Conservation (phyloP, 2,888 invertebrate genomes). For the Trachelus tabidus region DNA sequence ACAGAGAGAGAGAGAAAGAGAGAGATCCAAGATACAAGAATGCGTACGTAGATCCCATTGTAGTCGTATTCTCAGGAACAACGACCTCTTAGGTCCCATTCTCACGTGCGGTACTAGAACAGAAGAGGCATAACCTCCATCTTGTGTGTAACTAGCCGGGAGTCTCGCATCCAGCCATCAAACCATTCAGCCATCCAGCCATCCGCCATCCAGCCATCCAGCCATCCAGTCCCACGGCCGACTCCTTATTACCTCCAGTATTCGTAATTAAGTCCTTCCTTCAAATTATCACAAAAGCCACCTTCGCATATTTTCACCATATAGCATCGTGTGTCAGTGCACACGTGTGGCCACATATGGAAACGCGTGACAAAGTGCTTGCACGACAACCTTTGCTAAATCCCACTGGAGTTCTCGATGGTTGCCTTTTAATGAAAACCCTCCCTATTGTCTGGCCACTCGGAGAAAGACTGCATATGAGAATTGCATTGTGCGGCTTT, state of each 20-base stretch:
- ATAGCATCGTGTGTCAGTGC: too few species aligned
- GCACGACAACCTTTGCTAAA: background rate
- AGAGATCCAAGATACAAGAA: background rate
- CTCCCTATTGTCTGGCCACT: background rate
- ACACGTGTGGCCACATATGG: background rate
- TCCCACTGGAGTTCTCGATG: background rate
- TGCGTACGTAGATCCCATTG: background rate
- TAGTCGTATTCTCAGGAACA: background rate
- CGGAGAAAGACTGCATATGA: background rate
- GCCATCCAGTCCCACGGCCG: conserved; percentile 45
- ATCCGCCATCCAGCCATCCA: conserved; percentile 1
- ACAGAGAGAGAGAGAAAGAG: background rate
- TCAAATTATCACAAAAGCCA: background rate
- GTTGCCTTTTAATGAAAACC: background rate
- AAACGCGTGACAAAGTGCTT: background rate
- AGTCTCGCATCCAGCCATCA: background rate
- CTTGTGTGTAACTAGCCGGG: background rate
- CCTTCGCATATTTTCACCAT: background rate
- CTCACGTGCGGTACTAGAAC: background rate
- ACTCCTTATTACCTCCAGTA: conserved; percentile 47
- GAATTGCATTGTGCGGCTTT: background rate
- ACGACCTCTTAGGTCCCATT: background rate
- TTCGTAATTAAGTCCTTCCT: conserved; percentile 48
- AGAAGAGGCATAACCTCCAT: background rate
- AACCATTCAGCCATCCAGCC: too few species aligned